Evolutionary conservation across 2,888 invertebrate species (phyloP).

Genomic region (Aspidiotus destructor): DNA sequence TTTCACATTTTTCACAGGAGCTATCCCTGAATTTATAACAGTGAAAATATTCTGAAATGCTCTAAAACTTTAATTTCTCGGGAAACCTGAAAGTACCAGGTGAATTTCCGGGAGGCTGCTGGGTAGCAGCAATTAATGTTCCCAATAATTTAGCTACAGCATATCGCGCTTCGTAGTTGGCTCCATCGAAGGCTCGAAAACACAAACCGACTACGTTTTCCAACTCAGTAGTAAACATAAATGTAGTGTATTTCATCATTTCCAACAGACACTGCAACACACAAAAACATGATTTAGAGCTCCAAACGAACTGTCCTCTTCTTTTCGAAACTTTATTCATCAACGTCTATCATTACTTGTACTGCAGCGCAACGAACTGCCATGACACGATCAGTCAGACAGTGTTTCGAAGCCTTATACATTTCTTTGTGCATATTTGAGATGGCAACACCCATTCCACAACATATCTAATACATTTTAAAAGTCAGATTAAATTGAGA

Average conservation of each 20-base stretch:
- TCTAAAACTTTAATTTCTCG: too few relatives aligned
- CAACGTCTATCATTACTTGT: conserved; percentile 44
- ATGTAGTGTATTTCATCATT: conserved; percentile 76
- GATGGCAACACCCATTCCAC: conserved; percentile 91
- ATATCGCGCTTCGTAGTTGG: conserved; percentile 84
- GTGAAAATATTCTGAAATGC: neutral
- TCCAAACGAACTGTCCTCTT: neutral
- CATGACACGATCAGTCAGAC: conserved; percentile 83
- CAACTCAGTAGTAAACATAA: conserved; percentile 76
- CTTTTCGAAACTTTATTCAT: neutral
- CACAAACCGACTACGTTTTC: conserved; percentile 87
- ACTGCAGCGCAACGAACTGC: conserved; percentile 89
- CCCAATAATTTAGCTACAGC: conserved; percentile 88
- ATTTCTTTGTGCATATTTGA: conserved; percentile 76
- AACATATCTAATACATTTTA: conserved; percentile 60
- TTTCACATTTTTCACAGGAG: conserved; percentile 52
- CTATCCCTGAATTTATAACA: neutral
- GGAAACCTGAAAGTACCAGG: too few relatives aligned
- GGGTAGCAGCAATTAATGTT: conserved; percentile 73
- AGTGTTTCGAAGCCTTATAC: conserved; percentile 78
- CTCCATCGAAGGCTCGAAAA: conserved; percentile 81
- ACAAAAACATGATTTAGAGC: neutral
- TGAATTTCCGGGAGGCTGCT: conserved; percentile 41
- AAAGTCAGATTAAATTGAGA: neutral
- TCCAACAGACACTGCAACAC: conserved; percentile 67